Percentiles rank a stretch among this genome's conserved stretches.
phyloP scores from a whole-genome alignment of 2,113 vertebrate species.

The Rousettus leschenaultii region DNA sequence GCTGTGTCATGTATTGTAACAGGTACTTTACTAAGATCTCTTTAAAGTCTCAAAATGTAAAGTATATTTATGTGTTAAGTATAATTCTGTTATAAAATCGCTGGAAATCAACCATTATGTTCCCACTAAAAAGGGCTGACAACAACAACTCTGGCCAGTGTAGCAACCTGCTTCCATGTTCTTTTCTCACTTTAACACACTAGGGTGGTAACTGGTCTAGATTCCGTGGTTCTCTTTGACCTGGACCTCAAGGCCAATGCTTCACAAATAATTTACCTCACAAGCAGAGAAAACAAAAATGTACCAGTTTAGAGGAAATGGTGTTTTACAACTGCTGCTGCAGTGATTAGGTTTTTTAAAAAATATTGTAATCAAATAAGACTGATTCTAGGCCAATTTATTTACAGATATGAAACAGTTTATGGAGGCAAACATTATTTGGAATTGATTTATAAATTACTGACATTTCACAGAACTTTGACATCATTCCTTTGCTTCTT shows the following conservation, averaged over 20 bases:
- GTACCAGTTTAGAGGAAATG: not conserved
- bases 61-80: not conserved
- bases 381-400: not conserved
- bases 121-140: not conserved
- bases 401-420: not conserved
- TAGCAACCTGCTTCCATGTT: not conserved
- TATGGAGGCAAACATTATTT: not conserved
- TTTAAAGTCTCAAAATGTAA: conserved; percentile 5
- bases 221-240: not conserved
- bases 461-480: conserved; percentile 5
- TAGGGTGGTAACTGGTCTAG: not conserved
- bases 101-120: not conserved
- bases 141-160: not conserved
- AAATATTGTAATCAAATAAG: not conserved
- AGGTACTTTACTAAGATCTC: not conserved
- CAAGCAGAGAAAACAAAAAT: not conserved
- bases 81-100: not conserved
- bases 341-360: not conserved
- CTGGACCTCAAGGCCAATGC: not conserved
- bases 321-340: not conserved
- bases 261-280: not conserved
- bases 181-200: not conserved
- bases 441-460: not conserved
- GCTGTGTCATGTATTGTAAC: not conserved
- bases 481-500: not conserved